Percentiles rank a stretch among this genome's conserved stretches.
Conservation (phyloP, 2,888 invertebrate genomes). For the Campoplex capitator region DNA sequence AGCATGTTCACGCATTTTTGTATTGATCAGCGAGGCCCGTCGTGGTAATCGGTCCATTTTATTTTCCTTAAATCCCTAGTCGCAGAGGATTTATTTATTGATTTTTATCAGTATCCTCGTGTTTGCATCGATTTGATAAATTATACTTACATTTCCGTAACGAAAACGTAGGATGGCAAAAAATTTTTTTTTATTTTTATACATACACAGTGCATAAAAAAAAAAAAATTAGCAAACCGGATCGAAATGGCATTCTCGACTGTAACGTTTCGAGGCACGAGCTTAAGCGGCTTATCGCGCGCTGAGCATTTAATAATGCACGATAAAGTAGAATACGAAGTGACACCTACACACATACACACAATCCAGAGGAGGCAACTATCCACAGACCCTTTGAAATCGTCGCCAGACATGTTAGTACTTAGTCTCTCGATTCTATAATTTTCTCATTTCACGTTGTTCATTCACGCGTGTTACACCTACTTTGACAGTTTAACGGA, state of each 20-base stretch:
- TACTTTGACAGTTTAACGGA: constrained; percentile 64
- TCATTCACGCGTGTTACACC: constrained; percentile 42
- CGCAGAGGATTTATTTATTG: neutral
- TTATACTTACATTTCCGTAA: neutral
- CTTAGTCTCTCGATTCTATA: constrained; percentile 28
- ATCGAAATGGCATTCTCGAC: constrained; percentile 51
- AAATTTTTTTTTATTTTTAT: constrained; percentile 14
- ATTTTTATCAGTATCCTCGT: neutral
- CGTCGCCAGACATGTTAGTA: constrained; percentile 25
- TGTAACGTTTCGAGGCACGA: constrained; percentile 37
- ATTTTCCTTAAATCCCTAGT: neutral
- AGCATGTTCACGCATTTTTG: neutral
- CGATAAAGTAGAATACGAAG: constrained; percentile 57
- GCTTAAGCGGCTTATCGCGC: constrained; percentile 55
- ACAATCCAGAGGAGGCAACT: neutral
- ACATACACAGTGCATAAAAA: neutral
- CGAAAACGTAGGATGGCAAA: neutral
- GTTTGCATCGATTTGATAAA: neutral
- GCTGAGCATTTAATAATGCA: constrained; percentile 50
- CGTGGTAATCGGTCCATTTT: neutral
- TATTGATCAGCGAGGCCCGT: neutral
- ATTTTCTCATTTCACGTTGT: constrained; percentile 60
- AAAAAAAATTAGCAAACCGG: constrained; percentile 34
- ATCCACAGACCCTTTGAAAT: constrained; percentile 58
- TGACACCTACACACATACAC: constrained; percentile 24